Base-by-base conservation (phyloP, 2,888 invertebrate species). In the Acrobasis suavella region DNA sequence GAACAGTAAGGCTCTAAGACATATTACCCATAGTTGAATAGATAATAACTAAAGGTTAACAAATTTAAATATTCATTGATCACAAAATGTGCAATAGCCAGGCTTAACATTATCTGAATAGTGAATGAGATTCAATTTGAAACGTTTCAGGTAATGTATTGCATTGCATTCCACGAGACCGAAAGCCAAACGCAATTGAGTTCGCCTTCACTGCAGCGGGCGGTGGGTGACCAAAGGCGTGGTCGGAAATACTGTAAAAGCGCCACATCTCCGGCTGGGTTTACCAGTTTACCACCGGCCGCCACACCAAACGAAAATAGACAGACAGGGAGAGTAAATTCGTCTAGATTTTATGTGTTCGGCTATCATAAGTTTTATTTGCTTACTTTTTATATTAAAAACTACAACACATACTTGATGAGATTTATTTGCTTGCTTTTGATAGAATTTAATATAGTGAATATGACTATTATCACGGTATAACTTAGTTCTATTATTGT, bases 171-270 rank as follows among this genome's bases (percentile, higher is more conserved):
- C n/a, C 37, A 54, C 32, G 54, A 54, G 37, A n/a, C 54, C 54
- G 54, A n/a, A 37, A 54, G 5, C 54, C 9, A 54, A 54, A 54
- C 54, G 32, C 54, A 54, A 37, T 54, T 54, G n/a, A 37, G 37
- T 37, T 32, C n/a, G 37, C 9, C 32, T 54, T 3, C n/a, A 9
- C 32, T 37, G 37, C 32, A 54, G 54, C 54, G 32, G n/a, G n/a
- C n/a, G n/a, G n/a, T n/a, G n/a, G n/a, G 54, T 32, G n/a, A 54
- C 32, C 14, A 32, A 37, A 9, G n/a, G 54, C 8, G 50, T 10
- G 50, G 50, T 50, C 16, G 17, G 17, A 16, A 42, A 42, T 42
- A 16, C 15, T 15, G n/a, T 14, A n/a, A 54, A 54, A 37, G 54
- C 54, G 37, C 12, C 14, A 9, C 37, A 1, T 32, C 0, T 32